Evolutionary conservation across 2,113 vertebrate genomes (phyloP).

Genomic region (Gracilinanus agilis): DNA sequence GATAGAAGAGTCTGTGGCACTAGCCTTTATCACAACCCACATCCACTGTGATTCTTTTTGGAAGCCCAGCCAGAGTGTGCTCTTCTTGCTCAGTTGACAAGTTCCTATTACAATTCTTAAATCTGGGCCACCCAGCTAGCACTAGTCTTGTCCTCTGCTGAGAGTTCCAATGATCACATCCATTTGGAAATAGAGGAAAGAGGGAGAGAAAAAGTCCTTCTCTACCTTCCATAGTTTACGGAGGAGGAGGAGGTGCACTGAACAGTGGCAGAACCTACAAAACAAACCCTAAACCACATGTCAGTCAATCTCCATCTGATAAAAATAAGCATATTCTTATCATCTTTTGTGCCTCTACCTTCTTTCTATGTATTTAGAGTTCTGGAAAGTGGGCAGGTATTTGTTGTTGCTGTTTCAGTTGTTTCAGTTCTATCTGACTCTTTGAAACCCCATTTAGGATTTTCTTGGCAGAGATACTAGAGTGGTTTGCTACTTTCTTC

Average conservation of each 20-base stretch:
- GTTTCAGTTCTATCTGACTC: neutral
- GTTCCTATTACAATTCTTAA: conserved; percentile 8
- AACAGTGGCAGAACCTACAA: neutral
- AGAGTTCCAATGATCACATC: neutral
- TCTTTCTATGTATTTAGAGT: neutral
- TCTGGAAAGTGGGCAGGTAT: neutral
- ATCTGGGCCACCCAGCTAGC: neutral
- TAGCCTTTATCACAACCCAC: neutral
- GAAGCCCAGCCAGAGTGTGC: neutral
- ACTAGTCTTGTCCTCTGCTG: neutral
- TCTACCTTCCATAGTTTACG: neutral
- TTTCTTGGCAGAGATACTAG: neutral
- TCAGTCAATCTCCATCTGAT: neutral
- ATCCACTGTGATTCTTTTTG: neutral
- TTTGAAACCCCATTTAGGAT: neutral
- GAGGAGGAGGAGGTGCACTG: neutral
- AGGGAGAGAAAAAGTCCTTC: neutral
- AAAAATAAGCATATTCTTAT: neutral
- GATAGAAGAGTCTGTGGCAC: neutral
- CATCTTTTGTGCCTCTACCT: neutral
- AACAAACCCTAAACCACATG: neutral
- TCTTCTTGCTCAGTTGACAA: neutral
- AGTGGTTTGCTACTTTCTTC: neutral
- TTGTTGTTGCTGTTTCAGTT: neutral
- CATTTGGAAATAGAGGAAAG: neutral